Conservation (phyloP, 2,888 invertebrate genomes). For the Venustoraphidia nigricollis region DNA sequence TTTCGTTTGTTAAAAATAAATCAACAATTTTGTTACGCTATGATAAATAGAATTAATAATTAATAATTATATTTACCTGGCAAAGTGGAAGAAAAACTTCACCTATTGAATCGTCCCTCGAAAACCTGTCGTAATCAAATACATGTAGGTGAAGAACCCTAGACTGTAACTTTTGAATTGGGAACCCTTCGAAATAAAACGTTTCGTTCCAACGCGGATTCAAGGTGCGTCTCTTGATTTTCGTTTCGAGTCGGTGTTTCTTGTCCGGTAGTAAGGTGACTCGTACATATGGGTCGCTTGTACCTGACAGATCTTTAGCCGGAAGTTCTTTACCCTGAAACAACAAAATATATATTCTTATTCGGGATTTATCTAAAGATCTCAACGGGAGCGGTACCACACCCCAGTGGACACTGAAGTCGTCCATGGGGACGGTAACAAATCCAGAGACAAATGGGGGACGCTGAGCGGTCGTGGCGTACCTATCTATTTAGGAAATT, state of each 20-base stretch:
- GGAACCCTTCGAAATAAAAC: slow-evolving; percentile 88
- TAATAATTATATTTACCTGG: slow-evolving; percentile 48
- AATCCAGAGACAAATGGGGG: no score
- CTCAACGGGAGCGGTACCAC: no score
- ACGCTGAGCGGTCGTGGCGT: no score
- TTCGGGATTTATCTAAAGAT: no score
- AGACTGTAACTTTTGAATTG: slow-evolving; percentile 83
- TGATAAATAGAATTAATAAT: not conserved
- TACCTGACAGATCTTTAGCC: slow-evolving; percentile 82
- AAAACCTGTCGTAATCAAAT: slow-evolving; percentile 88
- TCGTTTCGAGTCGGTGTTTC: slow-evolving; percentile 82
- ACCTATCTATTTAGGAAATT: no score
- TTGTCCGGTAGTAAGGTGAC: slow-evolving; percentile 83
- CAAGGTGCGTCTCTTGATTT: slow-evolving; percentile 78
- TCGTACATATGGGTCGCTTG: slow-evolving; percentile 82
- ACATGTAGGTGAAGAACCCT: slow-evolving; percentile 85
- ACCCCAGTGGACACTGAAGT: no score
- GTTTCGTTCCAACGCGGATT: slow-evolving; percentile 92
- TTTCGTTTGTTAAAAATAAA: not conserved
- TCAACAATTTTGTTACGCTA: no score
- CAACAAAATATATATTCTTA: no score
- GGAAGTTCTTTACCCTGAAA: slow-evolving; percentile 82
- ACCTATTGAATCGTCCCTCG: slow-evolving; percentile 85
- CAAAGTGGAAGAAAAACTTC: slow-evolving; percentile 84
- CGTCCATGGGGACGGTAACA: no score